Evolutionary conservation across 2,113 vertebrate species (phyloP).

Genomic region (Sturnira hondurensis): DNA sequence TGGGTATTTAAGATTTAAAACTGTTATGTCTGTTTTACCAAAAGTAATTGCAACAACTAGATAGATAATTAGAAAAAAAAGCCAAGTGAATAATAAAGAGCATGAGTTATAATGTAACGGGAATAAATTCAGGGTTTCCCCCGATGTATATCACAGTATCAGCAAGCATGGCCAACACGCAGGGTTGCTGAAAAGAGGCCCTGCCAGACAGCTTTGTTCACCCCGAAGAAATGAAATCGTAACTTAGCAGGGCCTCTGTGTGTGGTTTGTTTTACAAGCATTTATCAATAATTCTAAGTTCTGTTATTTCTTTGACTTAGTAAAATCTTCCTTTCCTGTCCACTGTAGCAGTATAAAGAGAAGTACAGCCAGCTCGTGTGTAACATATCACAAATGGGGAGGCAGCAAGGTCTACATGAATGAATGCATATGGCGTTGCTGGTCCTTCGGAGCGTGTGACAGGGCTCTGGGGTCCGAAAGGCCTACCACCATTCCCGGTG

Average conservation of each 20-base stretch:
- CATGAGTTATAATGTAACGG: background rate
- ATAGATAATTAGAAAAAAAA: background rate
- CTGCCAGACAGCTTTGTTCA: background rate
- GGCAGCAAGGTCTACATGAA: background rate
- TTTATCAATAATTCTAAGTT: background rate
- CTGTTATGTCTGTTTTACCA: background rate
- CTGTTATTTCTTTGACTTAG: background rate
- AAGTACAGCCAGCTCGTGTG: background rate
- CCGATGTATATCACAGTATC: background rate
- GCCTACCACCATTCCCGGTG: background rate
- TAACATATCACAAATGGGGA: background rate
- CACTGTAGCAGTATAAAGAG: background rate
- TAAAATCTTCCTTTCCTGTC: background rate
- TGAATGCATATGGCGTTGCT: background rate
- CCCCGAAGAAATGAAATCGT: background rate
- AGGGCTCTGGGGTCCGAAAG: background rate
- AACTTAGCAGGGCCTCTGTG: background rate
- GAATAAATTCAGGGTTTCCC: background rate
- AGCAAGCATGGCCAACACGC: background rate
- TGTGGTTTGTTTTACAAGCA: background rate
- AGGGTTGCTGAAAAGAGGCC: background rate
- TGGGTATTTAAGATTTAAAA: background rate
- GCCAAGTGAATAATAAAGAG: background rate
- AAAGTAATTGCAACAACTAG: slow-evolving; percentile 1
- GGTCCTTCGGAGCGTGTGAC: background rate